Conservation (phyloP, 1,140 invertebrate genomes). For the Aphis craccivora region DNA sequence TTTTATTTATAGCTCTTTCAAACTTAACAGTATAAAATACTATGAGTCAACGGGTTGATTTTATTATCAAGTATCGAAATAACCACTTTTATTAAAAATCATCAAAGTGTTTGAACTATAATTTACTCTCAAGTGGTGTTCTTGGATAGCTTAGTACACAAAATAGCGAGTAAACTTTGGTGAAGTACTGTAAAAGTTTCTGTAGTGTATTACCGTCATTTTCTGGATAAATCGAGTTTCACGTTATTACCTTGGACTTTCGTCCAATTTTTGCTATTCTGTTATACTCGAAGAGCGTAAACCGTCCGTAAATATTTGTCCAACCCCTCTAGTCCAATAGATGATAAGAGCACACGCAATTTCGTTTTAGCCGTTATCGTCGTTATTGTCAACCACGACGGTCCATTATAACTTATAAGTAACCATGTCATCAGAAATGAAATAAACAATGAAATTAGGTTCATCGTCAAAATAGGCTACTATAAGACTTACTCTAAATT, state of each 20-base stretch:
- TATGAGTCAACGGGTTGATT: neutral
- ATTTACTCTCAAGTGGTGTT: neutral
- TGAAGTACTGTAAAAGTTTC: neutral
- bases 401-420: neutral
- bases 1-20: neutral
- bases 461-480: too few relatives aligned
- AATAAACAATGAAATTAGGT: neutral
- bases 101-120: slow-evolving; percentile 34
- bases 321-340: slow-evolving; percentile 27
- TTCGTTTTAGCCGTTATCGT: neutral
- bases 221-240: slow-evolving; percentile 36
- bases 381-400: neutral
- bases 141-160: neutral
- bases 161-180: neutral
- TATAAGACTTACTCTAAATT: neutral
- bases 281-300: neutral
- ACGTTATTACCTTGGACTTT: slow-evolving; percentile 11
- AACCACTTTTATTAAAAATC: slow-evolving; percentile 17
- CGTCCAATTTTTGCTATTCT: neutral
- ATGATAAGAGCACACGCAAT: neutral
- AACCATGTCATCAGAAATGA: neutral
- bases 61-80: neutral
- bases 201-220: neutral
- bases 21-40: neutral
- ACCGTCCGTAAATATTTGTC: slow-evolving; percentile 21